These are phyloP conservation scores for Tauraco hartlaubi DNA, from an alignment of 2,797 vertebrate genomes.

Conservation along the genomic window DNA sequence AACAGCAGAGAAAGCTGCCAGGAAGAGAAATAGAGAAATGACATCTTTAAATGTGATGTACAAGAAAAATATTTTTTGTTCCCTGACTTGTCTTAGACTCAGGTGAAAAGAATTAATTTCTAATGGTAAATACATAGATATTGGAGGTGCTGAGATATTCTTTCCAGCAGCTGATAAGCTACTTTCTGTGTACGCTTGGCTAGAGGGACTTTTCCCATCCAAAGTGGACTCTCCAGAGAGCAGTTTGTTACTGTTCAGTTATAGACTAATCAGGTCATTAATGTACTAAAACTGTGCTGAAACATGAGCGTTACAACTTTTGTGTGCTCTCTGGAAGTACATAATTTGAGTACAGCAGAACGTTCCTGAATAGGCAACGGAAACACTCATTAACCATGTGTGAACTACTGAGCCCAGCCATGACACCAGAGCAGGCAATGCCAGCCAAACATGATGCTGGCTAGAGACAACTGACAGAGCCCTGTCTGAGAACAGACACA, in stretches of 20 bases:
- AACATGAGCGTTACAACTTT: fast-evolving
- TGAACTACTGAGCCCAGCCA: fast-evolving
- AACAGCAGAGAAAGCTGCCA: background rate
- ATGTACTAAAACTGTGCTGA: background rate
- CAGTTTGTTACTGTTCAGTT: background rate
- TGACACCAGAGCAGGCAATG: fast-evolving
- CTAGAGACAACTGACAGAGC: background rate
- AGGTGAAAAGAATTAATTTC: background rate
- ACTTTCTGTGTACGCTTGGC: background rate
- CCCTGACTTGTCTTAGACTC: background rate
- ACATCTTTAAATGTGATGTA: background rate
- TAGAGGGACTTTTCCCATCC: background rate
- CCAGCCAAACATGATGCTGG: fast-evolving
- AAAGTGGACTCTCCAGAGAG: background rate
- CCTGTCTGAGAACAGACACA: fast-evolving
- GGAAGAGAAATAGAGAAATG: background rate
- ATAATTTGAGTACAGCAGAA: background rate
- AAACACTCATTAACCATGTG: fast-evolving
- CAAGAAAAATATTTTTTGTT: background rate
- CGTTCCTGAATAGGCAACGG: fast-evolving
- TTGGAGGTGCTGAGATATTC: background rate
- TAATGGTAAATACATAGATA: background rate
- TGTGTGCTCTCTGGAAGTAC: background rate
- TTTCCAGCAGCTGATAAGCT: background rate
- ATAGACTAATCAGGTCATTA: background rate